Base-by-base conservation (phyloP, 2,797 vertebrate genomes). In the Clamator glandarius region DNA sequence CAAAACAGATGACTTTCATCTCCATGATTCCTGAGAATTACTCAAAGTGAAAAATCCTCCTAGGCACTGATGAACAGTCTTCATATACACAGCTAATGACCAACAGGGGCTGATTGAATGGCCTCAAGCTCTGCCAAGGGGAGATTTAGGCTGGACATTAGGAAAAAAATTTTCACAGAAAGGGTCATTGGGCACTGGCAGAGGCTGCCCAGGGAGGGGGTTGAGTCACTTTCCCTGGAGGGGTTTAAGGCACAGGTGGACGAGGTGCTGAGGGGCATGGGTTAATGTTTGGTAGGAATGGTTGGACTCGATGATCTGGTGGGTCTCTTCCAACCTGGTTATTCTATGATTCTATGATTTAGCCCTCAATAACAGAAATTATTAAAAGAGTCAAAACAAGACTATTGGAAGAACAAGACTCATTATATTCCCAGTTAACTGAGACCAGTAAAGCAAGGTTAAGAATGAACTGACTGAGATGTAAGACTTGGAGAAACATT, bases 11-110 rank as follows among this genome's bases (percentile, higher is more conserved):
- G 36, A 46, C 67, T 73, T 92, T 84, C 82, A 87, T 57, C 58
- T 91, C 79, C 41, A 29, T 33, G 42, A 74, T 78, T 78, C 76
- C 79, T 42, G 66, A 58, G 35, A 78, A 75, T 75, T 84, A 66
- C 46, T 74, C 54, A 75, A 81, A 86, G 26, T 93, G 91, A 86
- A 84, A 93, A 86, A 91, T 55, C 74, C 52, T 69, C 54, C 72
- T 51, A 44, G 41, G 78, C 35, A 59, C 46, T 39, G 46, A 73
- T 51, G 64, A 74, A 79, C 50, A 76, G 9, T 41, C 73, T 89
- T 61, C 70, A 29, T 15, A 57, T 10, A 36, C 21, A 48, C 19
- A 57, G 19, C 28, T 16, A 31, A 26, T 63, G 50, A 75, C 11
- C 39, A 78, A 29, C 66, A 84, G 75, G 50, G 50, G 51, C 31